Base-by-base conservation (phyloP, 2,888 invertebrate genomes). In the Chrysolina oricalcia region DNA sequence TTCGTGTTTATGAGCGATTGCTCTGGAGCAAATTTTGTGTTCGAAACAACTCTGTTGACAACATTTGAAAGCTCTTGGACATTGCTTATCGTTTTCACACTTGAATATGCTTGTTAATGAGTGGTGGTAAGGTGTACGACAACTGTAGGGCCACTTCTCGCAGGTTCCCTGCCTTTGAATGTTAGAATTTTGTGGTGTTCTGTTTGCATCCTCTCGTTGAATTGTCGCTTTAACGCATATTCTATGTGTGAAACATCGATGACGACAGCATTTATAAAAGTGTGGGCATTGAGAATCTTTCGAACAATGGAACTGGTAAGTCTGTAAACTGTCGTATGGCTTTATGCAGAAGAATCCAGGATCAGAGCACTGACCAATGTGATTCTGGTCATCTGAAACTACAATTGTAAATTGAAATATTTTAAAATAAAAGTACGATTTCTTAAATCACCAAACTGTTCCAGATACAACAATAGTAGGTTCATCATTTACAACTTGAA, bases 1-100 rank as follows among this genome's bases (percentile, higher is more conserved):
- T 15, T 35, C 46, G 11, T 2, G 15, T 40, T 59, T 23, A 19
- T 2, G n/a, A 21, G 21, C 1, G 19, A 72, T 68, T 53, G 48
- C 46, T 43, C 67, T 79, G 0, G 77, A 77, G 59, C 79, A 79
- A 65, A 79, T 74, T 74, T 75, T 79, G 21, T 79, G 79, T 11
- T 15, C 19, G 46, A 77, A 79, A 48, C 79, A 79, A 46, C 50
- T 72, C 35, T 79, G 79, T 19, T 66, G 46, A 21, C 79, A 79
- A 19, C 79, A 79, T 70, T 70, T 74, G 50, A 72, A 71, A 11
- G 27, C 50, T 43, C 23, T 41, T n/a, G 79, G 79, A 71, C 79
- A 79, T 46, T 75, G 74, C 15, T 13, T 62, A 35, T 79, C 79
- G 8, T 8, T 40, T 1, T 65, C 63, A 46, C 79, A 79, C 67